These are phyloP conservation scores for Gila orcuttii DNA, from an alignment of 2,113 vertebrate species.

Conservation along the genomic window DNA sequence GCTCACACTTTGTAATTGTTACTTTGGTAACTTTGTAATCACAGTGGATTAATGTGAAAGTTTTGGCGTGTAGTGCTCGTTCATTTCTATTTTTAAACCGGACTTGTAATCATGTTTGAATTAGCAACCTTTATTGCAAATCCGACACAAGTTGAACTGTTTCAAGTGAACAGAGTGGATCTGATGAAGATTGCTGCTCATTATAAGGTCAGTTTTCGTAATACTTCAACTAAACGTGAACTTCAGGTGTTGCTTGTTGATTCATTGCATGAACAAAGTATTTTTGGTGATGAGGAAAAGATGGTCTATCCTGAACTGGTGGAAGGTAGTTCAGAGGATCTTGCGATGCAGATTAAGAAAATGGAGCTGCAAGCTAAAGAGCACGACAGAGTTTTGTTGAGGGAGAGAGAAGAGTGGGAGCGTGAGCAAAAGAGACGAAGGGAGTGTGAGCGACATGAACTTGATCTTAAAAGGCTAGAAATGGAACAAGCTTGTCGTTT, in stretches of 20 bases:
- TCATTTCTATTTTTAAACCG: too few species aligned
- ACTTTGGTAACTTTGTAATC: too few species aligned
- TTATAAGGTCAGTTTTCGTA: not conserved
- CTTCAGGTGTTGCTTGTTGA: not conserved
- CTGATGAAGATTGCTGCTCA: not conserved
- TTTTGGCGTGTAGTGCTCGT: too few species aligned
- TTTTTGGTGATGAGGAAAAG: not conserved
- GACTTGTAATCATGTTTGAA: too few species aligned
- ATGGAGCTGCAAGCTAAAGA: not conserved
- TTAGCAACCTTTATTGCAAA: too few species aligned
- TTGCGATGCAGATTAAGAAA: not conserved
- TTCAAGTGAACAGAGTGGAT: too few species aligned
- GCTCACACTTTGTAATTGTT: too few species aligned
- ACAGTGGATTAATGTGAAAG: too few species aligned
- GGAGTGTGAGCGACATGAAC: not conserved
- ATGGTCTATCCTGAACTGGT: not conserved
- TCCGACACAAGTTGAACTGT: too few species aligned
- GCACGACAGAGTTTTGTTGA: not conserved
- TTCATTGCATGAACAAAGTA: not conserved
- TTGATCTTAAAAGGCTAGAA: not conserved
- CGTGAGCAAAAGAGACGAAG: not conserved
- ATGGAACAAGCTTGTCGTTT: not conserved
- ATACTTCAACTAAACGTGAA: not conserved
- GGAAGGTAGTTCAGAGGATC: not conserved
- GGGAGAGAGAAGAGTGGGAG: not conserved